Percentiles rank a stretch among this genome's conserved stretches.
Evolutionary conservation across 2,113 vertebrate genomes (phyloP).

Genomic region (Rhizomys pruinosus): DNA sequence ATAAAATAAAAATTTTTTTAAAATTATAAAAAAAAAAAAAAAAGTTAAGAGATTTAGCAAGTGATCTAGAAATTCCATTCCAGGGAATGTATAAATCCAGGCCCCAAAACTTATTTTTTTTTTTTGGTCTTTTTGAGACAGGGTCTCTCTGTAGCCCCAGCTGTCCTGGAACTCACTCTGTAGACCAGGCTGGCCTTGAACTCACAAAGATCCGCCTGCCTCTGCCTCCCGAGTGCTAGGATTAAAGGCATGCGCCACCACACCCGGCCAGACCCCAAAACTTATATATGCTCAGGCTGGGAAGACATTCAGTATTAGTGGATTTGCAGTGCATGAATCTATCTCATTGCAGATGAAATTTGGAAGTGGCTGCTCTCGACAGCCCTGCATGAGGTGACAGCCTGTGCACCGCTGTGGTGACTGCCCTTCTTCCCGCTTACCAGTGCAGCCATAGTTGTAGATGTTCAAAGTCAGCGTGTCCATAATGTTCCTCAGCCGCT

Average conservation of each 20-base stretch:
- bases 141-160: too few relatives aligned
- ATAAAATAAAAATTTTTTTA: too few relatives aligned
- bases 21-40: too few relatives aligned
- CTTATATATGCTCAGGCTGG: neutral
- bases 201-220: too few relatives aligned
- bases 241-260: too few relatives aligned
- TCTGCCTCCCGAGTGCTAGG: too few relatives aligned
- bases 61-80: neutral
- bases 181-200: too few relatives aligned
- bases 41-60: neutral
- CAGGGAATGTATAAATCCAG: neutral
- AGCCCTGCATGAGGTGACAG: neutral
- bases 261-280: neutral
- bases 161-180: too few relatives aligned
- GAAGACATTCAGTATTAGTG: too few relatives aligned
- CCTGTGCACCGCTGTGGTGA: neutral
- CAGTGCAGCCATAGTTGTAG: conserved; percentile 97
- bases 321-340: neutral
- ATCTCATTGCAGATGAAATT: neutral
- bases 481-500: conserved; percentile 93
- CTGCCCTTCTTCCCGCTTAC: conserved; percentile 76
- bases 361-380: neutral
- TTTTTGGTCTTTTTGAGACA: too few relatives aligned
- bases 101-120: neutral
- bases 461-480: conserved; percentile 92